These are phyloP conservation scores for Epizoanthus stellaris DNA, from an alignment of 92 coral and sea anemone species.

Conservation along the genomic window DNA sequence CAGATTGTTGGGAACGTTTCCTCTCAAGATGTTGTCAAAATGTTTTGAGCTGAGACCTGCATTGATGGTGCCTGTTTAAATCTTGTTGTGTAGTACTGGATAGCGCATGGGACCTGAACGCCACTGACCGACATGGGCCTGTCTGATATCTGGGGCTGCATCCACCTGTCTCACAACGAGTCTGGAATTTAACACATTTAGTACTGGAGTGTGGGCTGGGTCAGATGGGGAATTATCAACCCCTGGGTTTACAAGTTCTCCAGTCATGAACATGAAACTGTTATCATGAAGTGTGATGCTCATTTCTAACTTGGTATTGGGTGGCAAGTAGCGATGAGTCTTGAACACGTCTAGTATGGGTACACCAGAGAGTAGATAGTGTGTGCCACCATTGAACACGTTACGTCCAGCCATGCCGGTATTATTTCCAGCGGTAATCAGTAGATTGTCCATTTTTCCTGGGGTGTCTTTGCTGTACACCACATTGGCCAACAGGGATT, in stretches of 20 bases:
- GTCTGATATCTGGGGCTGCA: neutral
- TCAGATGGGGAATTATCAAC: too few relatives aligned
- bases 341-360: conserved; percentile 42
- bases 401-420: neutral
- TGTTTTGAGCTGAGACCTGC: neutral
- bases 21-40: conserved; percentile 31
- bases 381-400: neutral
- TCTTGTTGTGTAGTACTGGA: neutral
- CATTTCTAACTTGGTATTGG: conserved; percentile 23
- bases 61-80: neutral
- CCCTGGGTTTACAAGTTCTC: neutral
- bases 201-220: neutral
- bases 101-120: neutral
- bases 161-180: neutral
- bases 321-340: conserved; percentile 12
- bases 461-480: conserved; percentile 44
- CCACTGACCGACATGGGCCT: neutral
- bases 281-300: conserved; percentile 16
- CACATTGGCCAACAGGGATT: conserved; percentile 26
- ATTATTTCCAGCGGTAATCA: conserved; percentile 3
- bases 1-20: conserved; percentile 44
- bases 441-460: conserved; percentile 29
- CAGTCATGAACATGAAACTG: conserved; percentile 39
- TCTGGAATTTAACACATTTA: neutral
- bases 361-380: conserved; percentile 40